Conservation (phyloP, 2,888 invertebrate genomes). For the Vannuccia rotundouncinata region DNA sequence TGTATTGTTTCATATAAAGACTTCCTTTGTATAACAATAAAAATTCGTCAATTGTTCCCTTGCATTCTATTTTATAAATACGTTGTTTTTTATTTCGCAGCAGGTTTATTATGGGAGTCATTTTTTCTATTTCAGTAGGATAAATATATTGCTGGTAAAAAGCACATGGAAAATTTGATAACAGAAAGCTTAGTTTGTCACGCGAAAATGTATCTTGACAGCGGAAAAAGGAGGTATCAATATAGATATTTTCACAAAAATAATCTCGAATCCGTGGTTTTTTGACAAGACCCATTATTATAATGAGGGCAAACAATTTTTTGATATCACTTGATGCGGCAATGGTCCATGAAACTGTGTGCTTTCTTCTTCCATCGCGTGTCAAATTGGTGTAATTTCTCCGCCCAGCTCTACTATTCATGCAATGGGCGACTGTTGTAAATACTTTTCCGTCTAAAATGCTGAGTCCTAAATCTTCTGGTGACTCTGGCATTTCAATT, state of each 20-base stretch:
- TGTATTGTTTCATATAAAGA: constrained; percentile 30
- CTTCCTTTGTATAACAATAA: too few relatives aligned
- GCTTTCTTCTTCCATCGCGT: neutral
- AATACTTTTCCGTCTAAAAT: too few relatives aligned
- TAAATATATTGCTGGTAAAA: neutral
- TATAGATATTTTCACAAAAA: neutral
- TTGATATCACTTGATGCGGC: neutral
- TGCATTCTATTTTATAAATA: neutral
- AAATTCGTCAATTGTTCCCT: too few relatives aligned
- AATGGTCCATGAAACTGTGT: neutral
- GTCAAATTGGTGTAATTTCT: too few relatives aligned
- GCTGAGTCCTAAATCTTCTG: too few relatives aligned
- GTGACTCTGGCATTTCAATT: too few relatives aligned
- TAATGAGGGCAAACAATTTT: neutral
- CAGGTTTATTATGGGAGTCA: neutral
- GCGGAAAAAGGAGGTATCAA: neutral
- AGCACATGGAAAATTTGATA: neutral
- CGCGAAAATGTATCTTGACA: neutral
- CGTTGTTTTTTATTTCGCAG: neutral
- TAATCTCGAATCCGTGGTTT: neutral
- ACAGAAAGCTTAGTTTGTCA: neutral
- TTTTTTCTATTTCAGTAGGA: neutral
- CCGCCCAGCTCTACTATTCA: too few relatives aligned
- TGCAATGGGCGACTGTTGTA: too few relatives aligned
- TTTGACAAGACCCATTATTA: neutral